Base-by-base conservation (phyloP, 2,113 vertebrate genomes). In the Prinia subflava region DNA sequence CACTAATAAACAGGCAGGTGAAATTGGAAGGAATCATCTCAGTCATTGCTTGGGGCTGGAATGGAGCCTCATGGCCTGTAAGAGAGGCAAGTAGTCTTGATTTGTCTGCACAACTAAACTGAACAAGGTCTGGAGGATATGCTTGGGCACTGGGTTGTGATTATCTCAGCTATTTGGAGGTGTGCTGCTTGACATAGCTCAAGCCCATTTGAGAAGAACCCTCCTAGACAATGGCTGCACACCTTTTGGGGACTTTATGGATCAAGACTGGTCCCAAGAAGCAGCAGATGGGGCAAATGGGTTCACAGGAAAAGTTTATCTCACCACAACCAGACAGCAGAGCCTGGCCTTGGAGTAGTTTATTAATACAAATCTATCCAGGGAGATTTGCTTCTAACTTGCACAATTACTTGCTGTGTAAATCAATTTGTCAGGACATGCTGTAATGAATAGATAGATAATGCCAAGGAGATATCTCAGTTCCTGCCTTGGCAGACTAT, bases 281-380 rank as follows among this genome's bases (percentile, higher is more conserved):
- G 44, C 21, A 84, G 39, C 17, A 47, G 15, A 41, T 0, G 3
- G 71, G 21, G 22, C 33, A 75, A 67, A 9, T 0, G 1, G 39
- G 28, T 42, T 63, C 7, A 8, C 25, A 75, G 46, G 23, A 78
- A 33, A n/a, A 30, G 16, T 42, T 55, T 50, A 74, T 25, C 12
- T 56, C 2, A 7, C 44, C 46, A 13, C 18, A 59, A 56, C 2
- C 39, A 50, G 37, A 30, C 2, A 75, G 25, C 3, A 31, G 57
- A 79, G 49, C 27, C 57, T 76, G 35, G 20, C 28, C 44, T 79
- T 83, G 25, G 5, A 39, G 50, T 50, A 46, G n/a, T 44, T 78
- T 33, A 52, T 82, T 76, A 64, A 52, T 44, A 44, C 23, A 42
- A 41, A 42, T 23, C 62, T 41, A 22, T 23, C 8, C 13, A 53